Conservation (phyloP, 2,888 invertebrate species). For the Agonopterix subpropinquella region DNA sequence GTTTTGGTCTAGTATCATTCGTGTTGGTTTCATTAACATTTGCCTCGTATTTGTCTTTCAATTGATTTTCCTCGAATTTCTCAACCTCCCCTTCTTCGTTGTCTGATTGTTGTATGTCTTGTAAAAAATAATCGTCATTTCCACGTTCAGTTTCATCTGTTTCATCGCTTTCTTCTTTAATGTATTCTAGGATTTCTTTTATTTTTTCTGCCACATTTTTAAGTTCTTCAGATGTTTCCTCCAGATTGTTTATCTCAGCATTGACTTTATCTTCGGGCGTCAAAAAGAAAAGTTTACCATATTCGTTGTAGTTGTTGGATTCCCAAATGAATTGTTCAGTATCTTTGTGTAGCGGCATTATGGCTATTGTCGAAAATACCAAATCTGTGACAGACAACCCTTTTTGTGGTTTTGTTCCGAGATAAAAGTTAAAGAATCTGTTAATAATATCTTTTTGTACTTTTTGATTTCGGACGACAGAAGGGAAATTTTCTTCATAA, state of each 20-base stretch:
- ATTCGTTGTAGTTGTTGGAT: constrained; percentile 9
- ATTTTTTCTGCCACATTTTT: not conserved
- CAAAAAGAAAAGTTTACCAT: constrained; percentile 18
- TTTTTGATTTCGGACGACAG: constrained; percentile 6
- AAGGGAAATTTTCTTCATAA: constrained; percentile 11
- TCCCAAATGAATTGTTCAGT: constrained; percentile 16
- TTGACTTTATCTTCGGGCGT: constrained; percentile 18
- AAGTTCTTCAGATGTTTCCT: not conserved
- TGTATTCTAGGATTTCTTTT: not conserved
- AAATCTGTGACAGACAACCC: constrained; percentile 15
- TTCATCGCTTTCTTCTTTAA: no score
- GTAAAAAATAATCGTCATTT: no score
- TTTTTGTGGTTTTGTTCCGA: constrained; percentile 16
- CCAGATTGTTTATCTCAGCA: constrained; percentile 8
- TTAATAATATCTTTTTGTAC: constrained; percentile 15
- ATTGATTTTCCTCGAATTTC: not conserved
- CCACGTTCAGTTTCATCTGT: no score
- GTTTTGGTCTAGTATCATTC: not conserved
- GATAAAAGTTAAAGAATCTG: constrained; percentile 17
- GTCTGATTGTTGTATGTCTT: not conserved
- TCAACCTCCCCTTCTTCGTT: not conserved
- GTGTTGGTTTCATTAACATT: not conserved
- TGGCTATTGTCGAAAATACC: constrained; percentile 16
- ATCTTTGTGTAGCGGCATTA: constrained; percentile 12
- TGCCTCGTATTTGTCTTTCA: not conserved